A percentile compares a stretch with the other conserved stretches of the same genome.
phyloP scores from a whole-genome alignment of 2,113 vertebrate species.

The Uropsilus gracilis region DNA sequence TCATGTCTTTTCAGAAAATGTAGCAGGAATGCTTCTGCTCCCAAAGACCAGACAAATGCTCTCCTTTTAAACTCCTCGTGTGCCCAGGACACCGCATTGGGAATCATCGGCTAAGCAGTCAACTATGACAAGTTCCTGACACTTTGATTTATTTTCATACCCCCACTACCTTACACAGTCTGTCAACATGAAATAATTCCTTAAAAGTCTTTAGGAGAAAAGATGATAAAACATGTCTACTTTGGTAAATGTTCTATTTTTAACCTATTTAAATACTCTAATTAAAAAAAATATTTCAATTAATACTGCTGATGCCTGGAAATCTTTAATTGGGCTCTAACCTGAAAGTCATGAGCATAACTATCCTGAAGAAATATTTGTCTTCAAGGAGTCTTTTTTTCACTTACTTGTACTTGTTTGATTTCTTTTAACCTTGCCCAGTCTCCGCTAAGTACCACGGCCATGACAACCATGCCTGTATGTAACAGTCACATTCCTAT shows the following conservation, averaged over 20 bases:
- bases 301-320: background rate
- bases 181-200: background rate
- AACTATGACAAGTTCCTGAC: background rate
- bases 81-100: background rate
- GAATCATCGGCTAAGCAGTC: background rate
- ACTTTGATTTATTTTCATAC: background rate
- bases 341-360: background rate
- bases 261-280: background rate
- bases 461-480: background rate
- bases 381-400: background rate
- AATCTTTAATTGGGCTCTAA: background rate
- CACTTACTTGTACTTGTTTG: background rate
- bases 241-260: background rate
- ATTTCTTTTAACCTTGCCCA: background rate
- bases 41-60: background rate
- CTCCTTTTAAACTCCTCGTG: background rate
- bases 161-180: background rate
- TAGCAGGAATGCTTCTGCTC: background rate
- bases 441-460: background rate
- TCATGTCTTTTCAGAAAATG: slow-evolving; percentile 30
- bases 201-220: background rate
- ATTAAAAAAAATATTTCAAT: too few species aligned
- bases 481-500: background rate
- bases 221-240: background rate
- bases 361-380: background rate